Evolutionary conservation across 2,888 invertebrate species (phyloP).

Genomic region (Watsonalla binaria): DNA sequence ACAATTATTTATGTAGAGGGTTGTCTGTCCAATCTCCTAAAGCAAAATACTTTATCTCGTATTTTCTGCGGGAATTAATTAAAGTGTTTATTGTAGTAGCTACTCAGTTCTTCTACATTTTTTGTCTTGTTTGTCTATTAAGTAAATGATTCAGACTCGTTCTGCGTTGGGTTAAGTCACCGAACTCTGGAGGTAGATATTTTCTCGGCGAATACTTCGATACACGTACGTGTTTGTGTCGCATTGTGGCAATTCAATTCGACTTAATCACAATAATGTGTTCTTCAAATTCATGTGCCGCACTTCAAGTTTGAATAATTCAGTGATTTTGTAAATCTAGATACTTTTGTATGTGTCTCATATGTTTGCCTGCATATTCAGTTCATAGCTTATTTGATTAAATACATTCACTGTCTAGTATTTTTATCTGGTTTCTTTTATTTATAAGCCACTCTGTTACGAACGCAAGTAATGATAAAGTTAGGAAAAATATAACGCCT

Average conservation of each 20-base stretch:
- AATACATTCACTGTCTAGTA: no score
- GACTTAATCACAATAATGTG: not conserved
- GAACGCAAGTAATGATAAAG: no score
- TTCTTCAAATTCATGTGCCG: not conserved
- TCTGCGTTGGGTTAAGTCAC: slow-evolving; percentile 31
- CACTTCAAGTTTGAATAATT: not conserved
- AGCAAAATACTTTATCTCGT: not conserved
- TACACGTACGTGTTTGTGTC: not conserved
- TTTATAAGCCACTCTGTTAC: no score
- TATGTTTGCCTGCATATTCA: not conserved
- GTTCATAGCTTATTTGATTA: not conserved
- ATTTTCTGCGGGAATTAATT: not conserved
- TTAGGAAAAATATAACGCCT: no score
- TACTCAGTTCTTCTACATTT: slow-evolving; percentile 1
- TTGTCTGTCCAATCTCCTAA: not conserved
- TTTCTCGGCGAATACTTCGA: slow-evolving; percentile 9
- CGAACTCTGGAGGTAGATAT: slow-evolving; percentile 30
- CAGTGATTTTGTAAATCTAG: not conserved
- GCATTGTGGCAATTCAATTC: slow-evolving; percentile 1
- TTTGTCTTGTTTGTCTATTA: not conserved
- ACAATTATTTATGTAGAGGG: no score
- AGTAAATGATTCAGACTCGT: slow-evolving; percentile 16
- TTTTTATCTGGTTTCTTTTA: no score
- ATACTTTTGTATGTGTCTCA: no score
- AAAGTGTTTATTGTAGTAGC: not conserved